A percentile compares a stretch with the other conserved stretches of the same genome.
These are phyloP conservation scores for Dysmachus trigonus DNA, from an alignment of 2,888 invertebrate species.

Conservation along the genomic window DNA sequence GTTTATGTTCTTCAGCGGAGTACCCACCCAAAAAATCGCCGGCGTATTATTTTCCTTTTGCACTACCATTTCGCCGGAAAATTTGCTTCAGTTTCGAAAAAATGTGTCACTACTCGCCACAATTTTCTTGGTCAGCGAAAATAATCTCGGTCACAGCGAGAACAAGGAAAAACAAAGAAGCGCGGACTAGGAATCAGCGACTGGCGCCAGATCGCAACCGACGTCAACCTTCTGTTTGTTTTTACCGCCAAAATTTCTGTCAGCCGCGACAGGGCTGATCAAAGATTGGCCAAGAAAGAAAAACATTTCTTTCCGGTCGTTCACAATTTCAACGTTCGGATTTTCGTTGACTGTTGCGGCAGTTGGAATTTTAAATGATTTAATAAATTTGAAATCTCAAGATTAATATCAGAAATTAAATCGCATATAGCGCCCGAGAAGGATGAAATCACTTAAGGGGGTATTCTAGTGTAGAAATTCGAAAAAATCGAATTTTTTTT, in stretches of 20 bases:
- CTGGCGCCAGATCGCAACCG: neutral
- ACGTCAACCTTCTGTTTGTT: neutral
- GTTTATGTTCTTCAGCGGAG: neutral
- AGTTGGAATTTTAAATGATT: neutral
- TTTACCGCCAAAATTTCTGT: neutral
- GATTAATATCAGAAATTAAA: no score
- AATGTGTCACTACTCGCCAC: neutral
- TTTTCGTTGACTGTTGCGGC: neutral
- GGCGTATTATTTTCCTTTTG: neutral
- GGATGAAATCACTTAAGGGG: no score
- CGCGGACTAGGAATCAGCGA: neutral
- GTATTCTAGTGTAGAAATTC: no score
- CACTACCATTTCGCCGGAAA: slow-evolving; percentile 29
- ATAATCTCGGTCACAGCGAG: neutral
- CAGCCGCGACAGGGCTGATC: neutral
- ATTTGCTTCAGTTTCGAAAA: neutral
- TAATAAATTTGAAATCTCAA: no score
- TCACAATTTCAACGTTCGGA: neutral
- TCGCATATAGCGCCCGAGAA: no score
- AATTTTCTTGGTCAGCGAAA: slow-evolving; percentile 7
- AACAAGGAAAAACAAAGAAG: neutral
- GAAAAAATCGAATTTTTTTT: no score
- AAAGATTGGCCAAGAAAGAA: neutral
- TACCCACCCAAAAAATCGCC: slow-evolving; percentile 44
- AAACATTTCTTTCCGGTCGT: neutral